Conservation (phyloP, 2,797 vertebrate species). For the Numenius phaeopus region DNA sequence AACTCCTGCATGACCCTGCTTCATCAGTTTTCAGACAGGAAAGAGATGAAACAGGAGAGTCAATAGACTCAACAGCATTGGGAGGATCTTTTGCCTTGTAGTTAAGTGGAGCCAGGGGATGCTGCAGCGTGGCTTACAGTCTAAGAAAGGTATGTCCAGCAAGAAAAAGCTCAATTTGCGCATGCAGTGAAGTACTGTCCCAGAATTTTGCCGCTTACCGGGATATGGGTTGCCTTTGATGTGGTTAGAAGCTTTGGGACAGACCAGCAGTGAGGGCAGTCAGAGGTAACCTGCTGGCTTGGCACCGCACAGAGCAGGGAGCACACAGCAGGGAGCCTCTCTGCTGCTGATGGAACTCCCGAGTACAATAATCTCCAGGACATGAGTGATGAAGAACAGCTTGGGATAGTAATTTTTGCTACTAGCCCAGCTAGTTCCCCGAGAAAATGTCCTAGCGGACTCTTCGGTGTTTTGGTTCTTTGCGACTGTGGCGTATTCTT, state of each 20-base stretch:
- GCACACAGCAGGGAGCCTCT: background rate
- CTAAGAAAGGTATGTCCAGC: background rate
- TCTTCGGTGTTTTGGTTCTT: background rate
- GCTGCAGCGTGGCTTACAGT: background rate
- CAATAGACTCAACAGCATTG: background rate
- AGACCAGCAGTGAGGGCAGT: background rate
- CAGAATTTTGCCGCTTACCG: background rate
- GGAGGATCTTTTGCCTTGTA: background rate
- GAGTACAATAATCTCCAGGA: background rate
- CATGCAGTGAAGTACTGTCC: background rate
- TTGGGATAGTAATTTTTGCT: background rate
- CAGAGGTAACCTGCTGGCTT: background rate
- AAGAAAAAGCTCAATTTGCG: background rate
- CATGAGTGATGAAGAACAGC: background rate
- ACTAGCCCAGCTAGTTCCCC: background rate
- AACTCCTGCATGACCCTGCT: background rate
- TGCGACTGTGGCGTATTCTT: background rate
- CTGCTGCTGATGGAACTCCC: background rate
- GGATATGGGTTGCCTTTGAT: accelerated
- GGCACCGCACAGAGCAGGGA: background rate
- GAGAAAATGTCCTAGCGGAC: background rate
- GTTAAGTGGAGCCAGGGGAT: background rate
- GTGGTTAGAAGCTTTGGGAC: background rate
- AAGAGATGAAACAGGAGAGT: background rate
- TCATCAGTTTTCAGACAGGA: background rate